A percentile compares a stretch with the other conserved stretches of the same genome.
Conservation (phyloP, 2,113 vertebrate genomes). For the Ornithorhynchus anatinus region DNA sequence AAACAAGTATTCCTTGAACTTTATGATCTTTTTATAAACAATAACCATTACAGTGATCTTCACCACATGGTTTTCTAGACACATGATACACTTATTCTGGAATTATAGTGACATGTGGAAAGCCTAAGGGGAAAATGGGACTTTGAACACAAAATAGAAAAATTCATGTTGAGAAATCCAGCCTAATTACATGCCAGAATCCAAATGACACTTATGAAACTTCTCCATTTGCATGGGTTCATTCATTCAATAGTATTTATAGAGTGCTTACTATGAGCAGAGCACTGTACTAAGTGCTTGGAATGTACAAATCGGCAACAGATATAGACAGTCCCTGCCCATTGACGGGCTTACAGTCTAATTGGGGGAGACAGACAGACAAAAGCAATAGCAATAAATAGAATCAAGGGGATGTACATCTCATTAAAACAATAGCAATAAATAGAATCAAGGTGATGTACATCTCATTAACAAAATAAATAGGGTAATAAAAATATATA, state of each 20-base stretch:
- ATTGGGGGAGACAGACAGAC: too few relatives aligned
- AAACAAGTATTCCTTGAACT: neutral
- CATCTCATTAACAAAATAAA: too few relatives aligned
- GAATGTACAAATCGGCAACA: too few relatives aligned
- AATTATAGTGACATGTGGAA: slow-evolving; percentile 19
- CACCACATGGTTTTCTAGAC: neutral
- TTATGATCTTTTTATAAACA: slow-evolving; percentile 7
- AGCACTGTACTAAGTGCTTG: neutral
- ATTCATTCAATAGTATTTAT: too few relatives aligned
- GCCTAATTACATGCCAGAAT: neutral
- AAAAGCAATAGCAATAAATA: too few relatives aligned
- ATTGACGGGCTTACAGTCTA: too few relatives aligned
- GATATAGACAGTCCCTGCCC: too few relatives aligned
- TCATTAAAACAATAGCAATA: too few relatives aligned
- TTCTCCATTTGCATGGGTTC: fast-evolving
- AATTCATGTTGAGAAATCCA: neutral
- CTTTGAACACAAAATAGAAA: slow-evolving; percentile 12
- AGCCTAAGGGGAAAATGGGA: slow-evolving; percentile 31
- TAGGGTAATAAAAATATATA: too few relatives aligned
- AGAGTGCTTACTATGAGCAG: too few relatives aligned
- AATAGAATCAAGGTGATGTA: too few relatives aligned
- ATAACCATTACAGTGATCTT: neutral
- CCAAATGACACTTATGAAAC: neutral
- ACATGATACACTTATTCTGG: slow-evolving; percentile 16
- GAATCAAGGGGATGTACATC: too few relatives aligned